Conservation (phyloP, 2,113 vertebrate genomes). For the Corythoichthys intestinalis region DNA sequence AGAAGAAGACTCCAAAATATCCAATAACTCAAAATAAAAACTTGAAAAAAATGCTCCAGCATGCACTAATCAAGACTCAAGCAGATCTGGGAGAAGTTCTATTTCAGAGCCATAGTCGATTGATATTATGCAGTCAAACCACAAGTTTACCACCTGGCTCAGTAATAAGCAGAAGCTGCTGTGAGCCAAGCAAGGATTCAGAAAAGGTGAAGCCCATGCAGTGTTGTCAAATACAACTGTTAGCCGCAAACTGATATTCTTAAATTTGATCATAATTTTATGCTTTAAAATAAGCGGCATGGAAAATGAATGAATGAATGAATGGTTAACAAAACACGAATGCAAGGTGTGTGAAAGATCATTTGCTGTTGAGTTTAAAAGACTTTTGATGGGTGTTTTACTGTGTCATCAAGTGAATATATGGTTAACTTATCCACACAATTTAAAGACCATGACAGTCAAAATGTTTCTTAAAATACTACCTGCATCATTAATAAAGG, state of each 20-base stretch:
- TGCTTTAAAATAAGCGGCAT: too few species aligned
- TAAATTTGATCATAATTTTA: neutral
- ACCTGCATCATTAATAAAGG: neutral
- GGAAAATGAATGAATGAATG: too few species aligned
- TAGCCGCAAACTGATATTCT: neutral
- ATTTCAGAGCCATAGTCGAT: neutral
- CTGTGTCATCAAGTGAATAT: neutral
- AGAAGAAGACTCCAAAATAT: neutral
- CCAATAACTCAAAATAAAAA: neutral
- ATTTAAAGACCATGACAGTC: neutral
- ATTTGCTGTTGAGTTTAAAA: neutral
- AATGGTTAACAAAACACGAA: neutral
- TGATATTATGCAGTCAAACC: neutral
- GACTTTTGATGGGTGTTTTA: neutral
- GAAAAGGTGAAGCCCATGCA: neutral
- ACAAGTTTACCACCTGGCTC: neutral
- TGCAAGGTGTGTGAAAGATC: neutral
- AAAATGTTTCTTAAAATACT: neutral
- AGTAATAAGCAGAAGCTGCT: neutral
- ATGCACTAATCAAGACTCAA: neutral
- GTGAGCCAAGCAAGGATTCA: neutral
- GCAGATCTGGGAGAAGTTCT: neutral
- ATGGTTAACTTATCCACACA: neutral
- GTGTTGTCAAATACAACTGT: neutral
- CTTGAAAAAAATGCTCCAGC: neutral